A percentile compares a stretch with the other conserved stretches of the same genome.
Conservation (phyloP, 2,797 vertebrate genomes). For the Rousettus madagascariensis region DNA sequence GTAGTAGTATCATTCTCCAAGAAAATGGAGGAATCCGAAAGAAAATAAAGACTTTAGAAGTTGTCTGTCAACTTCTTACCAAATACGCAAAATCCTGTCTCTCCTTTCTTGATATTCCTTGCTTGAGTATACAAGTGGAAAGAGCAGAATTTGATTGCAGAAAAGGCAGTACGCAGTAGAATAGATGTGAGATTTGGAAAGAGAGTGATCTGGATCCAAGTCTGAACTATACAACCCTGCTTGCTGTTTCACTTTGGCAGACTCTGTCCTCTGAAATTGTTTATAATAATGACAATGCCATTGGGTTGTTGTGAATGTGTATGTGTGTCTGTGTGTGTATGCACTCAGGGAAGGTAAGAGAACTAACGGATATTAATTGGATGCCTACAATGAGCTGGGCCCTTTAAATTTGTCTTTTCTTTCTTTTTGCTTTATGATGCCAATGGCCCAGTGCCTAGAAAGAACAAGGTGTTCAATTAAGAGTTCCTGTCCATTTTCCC, state of each 20-base stretch:
- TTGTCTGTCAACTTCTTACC: not conserved
- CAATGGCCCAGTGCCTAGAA: not conserved
- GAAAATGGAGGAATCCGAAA: not conserved
- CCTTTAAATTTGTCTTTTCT: constrained; percentile 23
- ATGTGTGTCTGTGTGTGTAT: not conserved
- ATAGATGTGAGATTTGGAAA: not conserved
- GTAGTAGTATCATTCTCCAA: not conserved
- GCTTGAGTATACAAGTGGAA: not conserved
- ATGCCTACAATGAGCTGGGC: not conserved
- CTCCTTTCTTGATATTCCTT: not conserved
- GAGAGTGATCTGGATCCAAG: not conserved
- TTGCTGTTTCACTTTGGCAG: not conserved
- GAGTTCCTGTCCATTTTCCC: constrained; percentile 49
- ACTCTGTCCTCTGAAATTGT: not conserved
- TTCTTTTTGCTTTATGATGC: not conserved
- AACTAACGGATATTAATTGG: not conserved
- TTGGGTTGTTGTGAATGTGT: not conserved
- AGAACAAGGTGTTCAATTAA: constrained; percentile 63
- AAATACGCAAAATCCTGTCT: not conserved
- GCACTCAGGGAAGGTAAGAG: not conserved
- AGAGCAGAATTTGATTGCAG: not conserved
- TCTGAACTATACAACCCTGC: not conserved
- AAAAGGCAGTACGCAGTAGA: not conserved
- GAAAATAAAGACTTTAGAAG: not conserved
- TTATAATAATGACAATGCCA: not conserved